Conservation (phyloP, 2,113 vertebrate species). For the Gnathonemus longibarbis region DNA sequence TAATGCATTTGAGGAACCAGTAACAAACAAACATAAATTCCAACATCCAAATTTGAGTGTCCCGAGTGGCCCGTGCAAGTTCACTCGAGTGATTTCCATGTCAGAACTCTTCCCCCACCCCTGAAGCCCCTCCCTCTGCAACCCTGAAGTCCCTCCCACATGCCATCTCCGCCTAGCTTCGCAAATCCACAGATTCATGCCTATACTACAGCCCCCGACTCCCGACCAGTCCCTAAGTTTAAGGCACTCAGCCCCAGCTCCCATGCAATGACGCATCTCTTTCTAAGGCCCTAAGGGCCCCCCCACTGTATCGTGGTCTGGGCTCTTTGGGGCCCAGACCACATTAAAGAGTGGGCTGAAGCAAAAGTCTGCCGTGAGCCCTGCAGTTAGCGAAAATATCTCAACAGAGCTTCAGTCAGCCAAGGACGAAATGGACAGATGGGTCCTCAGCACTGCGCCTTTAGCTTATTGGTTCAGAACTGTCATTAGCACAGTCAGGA, state of each 20-base stretch:
- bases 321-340: neutral
- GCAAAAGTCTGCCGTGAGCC: neutral
- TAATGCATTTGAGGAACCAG: slow-evolving; percentile 8
- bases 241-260: slow-evolving; percentile 60
- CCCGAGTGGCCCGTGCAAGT: neutral
- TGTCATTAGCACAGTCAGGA: slow-evolving; percentile 79
- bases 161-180: slow-evolving; percentile 30
- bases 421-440: slow-evolving; percentile 45
- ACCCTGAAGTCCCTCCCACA: neutral
- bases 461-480: slow-evolving; percentile 51
- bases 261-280: slow-evolving; percentile 33
- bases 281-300: slow-evolving; percentile 20
- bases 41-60: neutral
- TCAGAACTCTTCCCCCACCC: neutral
- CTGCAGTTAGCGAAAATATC: slow-evolving; percentile 9
- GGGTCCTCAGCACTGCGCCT: slow-evolving; percentile 39
- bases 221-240: slow-evolving; percentile 48
- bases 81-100: neutral
- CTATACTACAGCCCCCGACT: slow-evolving; percentile 29
- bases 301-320: slow-evolving; percentile 17
- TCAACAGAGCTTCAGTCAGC: slow-evolving; percentile 41
- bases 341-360: neutral
- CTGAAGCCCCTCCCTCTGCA: neutral
- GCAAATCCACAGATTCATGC: slow-evolving; percentile 22
- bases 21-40: neutral